Conservation (phyloP, 2,797 vertebrate species). For the Enteromius fasciolatus region DNA sequence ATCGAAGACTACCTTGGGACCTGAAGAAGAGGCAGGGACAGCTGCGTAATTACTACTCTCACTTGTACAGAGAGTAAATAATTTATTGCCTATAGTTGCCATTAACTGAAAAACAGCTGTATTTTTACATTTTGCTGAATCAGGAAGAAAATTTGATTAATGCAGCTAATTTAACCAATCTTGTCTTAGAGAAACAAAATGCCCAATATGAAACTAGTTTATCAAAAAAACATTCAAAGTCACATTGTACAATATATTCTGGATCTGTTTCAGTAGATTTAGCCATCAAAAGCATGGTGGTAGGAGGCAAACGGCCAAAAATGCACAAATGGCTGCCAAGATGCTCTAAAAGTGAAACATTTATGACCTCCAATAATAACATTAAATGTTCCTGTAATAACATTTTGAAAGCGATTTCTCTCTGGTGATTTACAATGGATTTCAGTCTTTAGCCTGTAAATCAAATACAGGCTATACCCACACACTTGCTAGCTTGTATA, state of each 20-base stretch:
- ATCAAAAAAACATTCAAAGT: neutral
- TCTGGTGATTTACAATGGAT: slow-evolving; percentile 75
- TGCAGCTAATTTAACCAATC: neutral
- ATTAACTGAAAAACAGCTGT: slow-evolving; percentile 71
- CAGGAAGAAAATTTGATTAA: neutral
- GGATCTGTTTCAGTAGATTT: slow-evolving; percentile 20
- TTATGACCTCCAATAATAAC: slow-evolving; percentile 68
- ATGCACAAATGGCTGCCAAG: slow-evolving; percentile 32
- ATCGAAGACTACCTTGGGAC: slow-evolving; percentile 70
- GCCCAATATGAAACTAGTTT: neutral
- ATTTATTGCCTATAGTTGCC: slow-evolving; percentile 73
- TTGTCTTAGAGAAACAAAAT: neutral
- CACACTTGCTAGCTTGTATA: neutral
- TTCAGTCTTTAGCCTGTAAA: slow-evolving; percentile 73
- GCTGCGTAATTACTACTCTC: slow-evolving; percentile 76
- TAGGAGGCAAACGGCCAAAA: neutral
- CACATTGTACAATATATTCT: slow-evolving; percentile 9
- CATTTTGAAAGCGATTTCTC: slow-evolving; percentile 72
- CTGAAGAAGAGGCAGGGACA: slow-evolving; percentile 72
- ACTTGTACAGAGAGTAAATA: slow-evolving; percentile 76
- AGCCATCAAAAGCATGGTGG: slow-evolving; percentile 31
- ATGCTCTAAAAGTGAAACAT: slow-evolving; percentile 63
- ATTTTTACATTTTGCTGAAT: slow-evolving; percentile 10
- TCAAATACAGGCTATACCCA: slow-evolving; percentile 63
- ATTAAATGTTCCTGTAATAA: slow-evolving; percentile 72